These are phyloP conservation scores for Corvus moneduloides DNA, from an alignment of 2,113 vertebrate genomes.

Conservation along the genomic window DNA sequence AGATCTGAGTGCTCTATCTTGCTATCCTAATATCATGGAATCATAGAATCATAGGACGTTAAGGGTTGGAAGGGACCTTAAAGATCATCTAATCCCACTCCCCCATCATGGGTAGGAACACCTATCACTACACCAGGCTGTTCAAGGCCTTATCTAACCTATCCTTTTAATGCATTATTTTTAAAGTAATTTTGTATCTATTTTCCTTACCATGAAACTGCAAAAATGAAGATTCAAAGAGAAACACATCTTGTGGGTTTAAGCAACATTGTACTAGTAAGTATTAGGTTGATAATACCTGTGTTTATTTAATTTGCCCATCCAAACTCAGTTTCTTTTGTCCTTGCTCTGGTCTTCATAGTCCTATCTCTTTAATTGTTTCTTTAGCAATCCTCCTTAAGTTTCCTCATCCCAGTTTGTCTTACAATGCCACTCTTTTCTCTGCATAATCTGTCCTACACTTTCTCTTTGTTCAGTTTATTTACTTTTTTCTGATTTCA, in stretches of 20 bases:
- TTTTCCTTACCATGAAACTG: background rate
- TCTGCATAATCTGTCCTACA: background rate
- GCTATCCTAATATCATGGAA: background rate
- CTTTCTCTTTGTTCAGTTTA: background rate
- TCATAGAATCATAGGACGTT: background rate
- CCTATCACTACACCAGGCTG: background rate
- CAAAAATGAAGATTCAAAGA: background rate
- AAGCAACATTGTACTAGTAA: background rate
- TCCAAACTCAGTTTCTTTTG: background rate
- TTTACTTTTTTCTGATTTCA: background rate
- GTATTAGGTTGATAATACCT: background rate
- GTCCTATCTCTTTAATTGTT: background rate
- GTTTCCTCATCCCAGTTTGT: background rate
- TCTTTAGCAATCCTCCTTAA: background rate
- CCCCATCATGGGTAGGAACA: accelerated
- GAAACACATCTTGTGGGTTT: background rate
- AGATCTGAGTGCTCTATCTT: background rate
- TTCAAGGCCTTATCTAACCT: background rate
- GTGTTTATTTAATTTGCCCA: background rate
- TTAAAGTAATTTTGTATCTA: background rate
- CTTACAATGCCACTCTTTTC: background rate
- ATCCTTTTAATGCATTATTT: background rate
- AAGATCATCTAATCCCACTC: background rate
- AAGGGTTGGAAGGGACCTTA: background rate
- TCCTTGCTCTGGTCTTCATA: background rate